Percentiles rank a stretch among this genome's conserved stretches.
phyloP scores from a whole-genome alignment of 2,113 vertebrate genomes.

The Ctenodactylus gundi region DNA sequence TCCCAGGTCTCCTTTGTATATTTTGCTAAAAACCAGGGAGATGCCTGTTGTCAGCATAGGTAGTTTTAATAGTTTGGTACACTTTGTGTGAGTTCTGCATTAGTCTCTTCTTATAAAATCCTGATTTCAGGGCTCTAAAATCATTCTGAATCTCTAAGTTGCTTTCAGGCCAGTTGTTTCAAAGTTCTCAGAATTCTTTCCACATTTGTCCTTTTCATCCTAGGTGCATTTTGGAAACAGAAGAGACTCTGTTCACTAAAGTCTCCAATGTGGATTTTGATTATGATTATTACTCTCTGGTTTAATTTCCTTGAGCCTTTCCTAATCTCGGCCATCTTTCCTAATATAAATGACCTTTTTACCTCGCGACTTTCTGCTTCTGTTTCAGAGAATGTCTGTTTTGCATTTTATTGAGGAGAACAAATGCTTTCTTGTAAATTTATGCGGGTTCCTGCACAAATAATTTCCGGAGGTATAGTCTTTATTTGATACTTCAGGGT shows the following conservation, averaged over 20 bases:
- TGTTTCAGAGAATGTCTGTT: background rate
- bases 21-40: background rate
- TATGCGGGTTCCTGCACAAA: background rate
- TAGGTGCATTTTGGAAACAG: fast-evolving
- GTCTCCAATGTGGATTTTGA: background rate
- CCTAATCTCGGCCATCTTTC: background rate
- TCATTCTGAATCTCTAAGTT: fast-evolving
- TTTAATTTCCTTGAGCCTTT: background rate
- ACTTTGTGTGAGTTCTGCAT: background rate
- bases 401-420: background rate
- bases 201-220: background rate
- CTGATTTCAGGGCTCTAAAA: background rate
- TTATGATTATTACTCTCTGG: background rate
- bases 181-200: background rate
- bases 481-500: background rate
- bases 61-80: fast-evolving
- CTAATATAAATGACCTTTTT: background rate
- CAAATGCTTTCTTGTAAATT: background rate
- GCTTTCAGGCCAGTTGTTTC: background rate
- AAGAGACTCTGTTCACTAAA: background rate
- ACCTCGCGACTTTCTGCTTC: background rate
- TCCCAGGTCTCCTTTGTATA: background rate
- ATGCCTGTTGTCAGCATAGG: no score
- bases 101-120: background rate
- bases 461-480: background rate